Evolutionary conservation across 53 echinoderm and acorn worm genomes (phyloP), one percentile per base, ranked within the genome.

Genomic region (Echinarachnius parma): DNA sequence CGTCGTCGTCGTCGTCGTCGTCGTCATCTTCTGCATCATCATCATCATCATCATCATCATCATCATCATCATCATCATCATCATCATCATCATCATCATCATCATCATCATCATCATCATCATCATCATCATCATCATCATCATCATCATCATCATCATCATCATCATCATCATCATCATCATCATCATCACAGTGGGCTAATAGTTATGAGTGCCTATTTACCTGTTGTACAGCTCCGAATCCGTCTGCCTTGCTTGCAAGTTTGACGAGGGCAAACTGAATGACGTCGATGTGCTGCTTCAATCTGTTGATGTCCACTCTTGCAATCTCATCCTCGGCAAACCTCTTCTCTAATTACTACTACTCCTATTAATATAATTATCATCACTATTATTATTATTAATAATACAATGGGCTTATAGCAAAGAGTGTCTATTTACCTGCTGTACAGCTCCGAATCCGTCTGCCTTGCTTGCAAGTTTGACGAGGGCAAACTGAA

Each of bases 391-490:
- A 7, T 42, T 9, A 42, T 42, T 14, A n/a, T n/a, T n/a, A n/a
- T n/a, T n/a, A n/a, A n/a, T n/a, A n/a, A n/a, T n/a, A n/a, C n/a
- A n/a, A n/a, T n/a, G n/a, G n/a, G n/a, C n/a, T n/a, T n/a, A n/a
- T n/a, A n/a, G n/a, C n/a, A n/a, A n/a, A 21, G 8, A 23, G 50
- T 55, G 42, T 9, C 9, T 46, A 46, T 29, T 15, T 27, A 83
- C 83, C 83, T 83, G 83, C 24, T 87, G 82, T 14, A 91, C 88
- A 36, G 91, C 91, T 59, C 98, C 98, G 13, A 82, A 86, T 36
- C 88, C 86, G 52, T 98, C 98, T 4, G 98, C 98, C 26, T 81
- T 88, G 50, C 88, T 82, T 24, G 91, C 82, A 23, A 98, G 88
- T 55, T 85, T 80, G 4, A 78, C 5, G 2, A 81, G 62, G 52